phyloP scores from a whole-genome alignment of 2,113 vertebrate genomes.

The Oxyura jamaicensis region DNA sequence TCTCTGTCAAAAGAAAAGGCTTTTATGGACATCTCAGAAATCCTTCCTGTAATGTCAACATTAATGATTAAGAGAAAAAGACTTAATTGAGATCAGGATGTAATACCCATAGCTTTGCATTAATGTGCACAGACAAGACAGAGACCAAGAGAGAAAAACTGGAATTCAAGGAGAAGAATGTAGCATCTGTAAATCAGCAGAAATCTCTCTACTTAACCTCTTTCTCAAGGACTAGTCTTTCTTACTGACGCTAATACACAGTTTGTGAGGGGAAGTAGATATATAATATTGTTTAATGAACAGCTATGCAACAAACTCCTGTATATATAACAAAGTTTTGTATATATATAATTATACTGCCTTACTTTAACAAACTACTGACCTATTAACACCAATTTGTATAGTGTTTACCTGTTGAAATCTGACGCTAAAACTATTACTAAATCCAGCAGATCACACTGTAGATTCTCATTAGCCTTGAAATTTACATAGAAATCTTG shows the following conservation, averaged over 20 bases:
- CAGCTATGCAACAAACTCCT: background rate
- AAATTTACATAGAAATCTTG: background rate
- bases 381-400: background rate
- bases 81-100: background rate
- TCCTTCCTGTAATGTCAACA: background rate
- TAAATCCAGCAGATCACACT: background rate
- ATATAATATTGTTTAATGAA: background rate
- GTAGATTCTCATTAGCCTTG: background rate
- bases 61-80: background rate
- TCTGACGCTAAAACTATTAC: background rate
- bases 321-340: no score
- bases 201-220: background rate
- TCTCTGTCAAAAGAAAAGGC: background rate
- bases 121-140: background rate
- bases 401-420: background rate
- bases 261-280: background rate
- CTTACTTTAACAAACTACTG: background rate
- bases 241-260: background rate
- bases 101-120: background rate
- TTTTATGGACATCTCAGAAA: background rate
- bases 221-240: background rate
- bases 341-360: background rate
- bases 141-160: background rate
- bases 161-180: background rate
- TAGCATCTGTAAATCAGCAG: background rate